Evolutionary conservation across 2,888 invertebrate genomes (phyloP), one percentile per base, ranked within the genome.

Genomic region (Bhutanitis thaidina): DNA sequence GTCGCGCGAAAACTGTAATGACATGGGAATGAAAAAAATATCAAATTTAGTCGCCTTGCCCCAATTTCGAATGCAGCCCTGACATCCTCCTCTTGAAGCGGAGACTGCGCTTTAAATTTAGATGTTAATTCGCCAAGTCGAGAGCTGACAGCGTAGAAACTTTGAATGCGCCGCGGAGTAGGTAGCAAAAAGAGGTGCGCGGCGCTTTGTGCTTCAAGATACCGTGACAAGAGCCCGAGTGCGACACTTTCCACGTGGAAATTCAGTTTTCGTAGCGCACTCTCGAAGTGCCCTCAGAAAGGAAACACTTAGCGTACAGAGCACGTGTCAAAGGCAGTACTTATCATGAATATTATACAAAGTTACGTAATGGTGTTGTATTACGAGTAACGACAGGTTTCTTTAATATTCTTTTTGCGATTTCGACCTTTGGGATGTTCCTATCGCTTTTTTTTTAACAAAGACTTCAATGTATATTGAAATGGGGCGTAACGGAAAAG

Each of bases 191-290:
- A 47, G 48, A 48, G 58, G 57, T 66, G 64, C 63, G 59, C 64
- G 64, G 66, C 65, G 62, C 65, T 71, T 70, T 69, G 63, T 65
- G 65, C 61, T 55, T 59, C 53, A 61, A 64, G 64, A 62, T 69
- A 58, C 55, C 58, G 57, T 59, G 54, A 61, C 55, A 50, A 57
- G 58, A 54, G 61, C 49, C 44, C 36, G 44, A 54, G 57, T 49
- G 54, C 49, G 52, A 53, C 40, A 58, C 53, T 54, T 58, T 51
- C 44, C 55, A 54, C 53, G 53, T 56, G 48, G 56, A 49, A 44
- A 40, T 52, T 52, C 34, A 49, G 53, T 52, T 50, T 47, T 55
- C 53, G 45, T 46, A 53, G 43, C 36, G 43, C 29, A 37, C 47
- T 44, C 46, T 46, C 51, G 45, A 45, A 51, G 51, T 35, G 45